Percentiles rank a stretch among this genome's conserved stretches.
Conservation (phyloP, 2,113 vertebrate genomes). For the Marmota flaviventris region DNA sequence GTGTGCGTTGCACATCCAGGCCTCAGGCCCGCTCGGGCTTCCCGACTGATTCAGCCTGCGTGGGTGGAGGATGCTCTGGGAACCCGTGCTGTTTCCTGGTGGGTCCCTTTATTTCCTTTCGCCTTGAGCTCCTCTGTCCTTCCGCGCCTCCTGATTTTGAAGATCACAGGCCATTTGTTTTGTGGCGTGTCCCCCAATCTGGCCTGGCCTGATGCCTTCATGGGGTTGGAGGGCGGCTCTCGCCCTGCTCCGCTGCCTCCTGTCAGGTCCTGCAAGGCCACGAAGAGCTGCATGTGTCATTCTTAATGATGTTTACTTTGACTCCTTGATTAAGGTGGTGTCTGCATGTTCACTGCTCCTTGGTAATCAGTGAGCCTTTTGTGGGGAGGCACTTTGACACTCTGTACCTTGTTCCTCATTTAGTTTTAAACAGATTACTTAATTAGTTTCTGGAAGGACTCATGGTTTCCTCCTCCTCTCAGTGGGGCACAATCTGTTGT, state of each 20-base stretch:
- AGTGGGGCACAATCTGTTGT: not conserved
- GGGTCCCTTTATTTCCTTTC: rapidly evolving
- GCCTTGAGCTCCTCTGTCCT: no score
- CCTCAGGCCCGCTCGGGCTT: not conserved
- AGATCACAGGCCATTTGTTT: not conserved
- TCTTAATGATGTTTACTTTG: not conserved
- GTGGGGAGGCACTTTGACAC: not conserved
- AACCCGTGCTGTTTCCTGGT: rapidly evolving
- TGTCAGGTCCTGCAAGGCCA: not conserved
- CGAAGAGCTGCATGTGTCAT: not conserved
- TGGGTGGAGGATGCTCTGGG: not conserved
- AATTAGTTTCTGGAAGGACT: constrained; percentile 45
- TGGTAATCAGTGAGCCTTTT: not conserved
- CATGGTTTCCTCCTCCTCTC: not conserved
- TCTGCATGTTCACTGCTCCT: not conserved
- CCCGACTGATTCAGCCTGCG: rapidly evolving
- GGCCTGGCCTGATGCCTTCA: not conserved
- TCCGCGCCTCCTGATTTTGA: not conserved
- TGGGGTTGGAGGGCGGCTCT: not conserved
- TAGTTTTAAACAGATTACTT: constrained; percentile 35
- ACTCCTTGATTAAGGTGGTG: not conserved
- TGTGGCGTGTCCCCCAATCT: not conserved
- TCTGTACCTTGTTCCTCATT: not conserved
- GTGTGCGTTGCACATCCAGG: rapidly evolving
- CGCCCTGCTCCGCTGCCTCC: rapidly evolving